These are phyloP conservation scores for Marmota monax DNA, from an alignment of 2,113 vertebrate genomes.

Conservation along the genomic window DNA sequence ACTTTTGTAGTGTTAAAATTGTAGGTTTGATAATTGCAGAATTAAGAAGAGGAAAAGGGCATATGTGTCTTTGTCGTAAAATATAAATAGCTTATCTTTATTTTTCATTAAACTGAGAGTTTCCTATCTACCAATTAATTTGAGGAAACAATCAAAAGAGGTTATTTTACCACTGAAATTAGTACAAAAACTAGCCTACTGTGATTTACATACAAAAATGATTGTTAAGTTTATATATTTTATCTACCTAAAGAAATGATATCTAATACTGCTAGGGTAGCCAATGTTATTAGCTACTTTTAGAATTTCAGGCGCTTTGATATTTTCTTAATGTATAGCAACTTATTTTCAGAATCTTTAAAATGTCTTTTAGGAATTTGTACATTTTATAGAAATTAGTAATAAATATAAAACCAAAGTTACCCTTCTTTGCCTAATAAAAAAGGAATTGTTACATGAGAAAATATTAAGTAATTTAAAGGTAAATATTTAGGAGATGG, in stretches of 20 bases:
- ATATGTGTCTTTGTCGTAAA: conserved; percentile 59
- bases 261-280: conserved; percentile 7
- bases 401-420: conserved; percentile 66
- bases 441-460: conserved; percentile 50
- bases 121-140: conserved; percentile 13
- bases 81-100: conserved; percentile 45
- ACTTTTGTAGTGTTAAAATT: conserved; percentile 66
- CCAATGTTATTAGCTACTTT: conserved; percentile 46
- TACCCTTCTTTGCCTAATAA: conserved; percentile 44
- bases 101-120: conserved; percentile 64
- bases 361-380: conserved; percentile 37
- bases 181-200: conserved; percentile 36
- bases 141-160: conserved; percentile 38
- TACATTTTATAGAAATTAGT: conserved; percentile 58
- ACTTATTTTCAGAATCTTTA: conserved; percentile 66
- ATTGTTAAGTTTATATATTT: conserved; percentile 44
- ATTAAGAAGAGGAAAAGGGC: conserved; percentile 65
- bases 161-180: conserved; percentile 56
- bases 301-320: conserved; percentile 49
- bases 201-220: conserved; percentile 45
- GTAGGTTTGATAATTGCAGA: conserved; percentile 69
- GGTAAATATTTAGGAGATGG: conserved; percentile 60
- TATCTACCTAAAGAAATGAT: conserved; percentile 42
- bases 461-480: conserved; percentile 65
- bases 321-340: conserved; percentile 48